Evolutionary conservation across 2,113 vertebrate species (phyloP).

Genomic region (Corythornis vintsioides): DNA sequence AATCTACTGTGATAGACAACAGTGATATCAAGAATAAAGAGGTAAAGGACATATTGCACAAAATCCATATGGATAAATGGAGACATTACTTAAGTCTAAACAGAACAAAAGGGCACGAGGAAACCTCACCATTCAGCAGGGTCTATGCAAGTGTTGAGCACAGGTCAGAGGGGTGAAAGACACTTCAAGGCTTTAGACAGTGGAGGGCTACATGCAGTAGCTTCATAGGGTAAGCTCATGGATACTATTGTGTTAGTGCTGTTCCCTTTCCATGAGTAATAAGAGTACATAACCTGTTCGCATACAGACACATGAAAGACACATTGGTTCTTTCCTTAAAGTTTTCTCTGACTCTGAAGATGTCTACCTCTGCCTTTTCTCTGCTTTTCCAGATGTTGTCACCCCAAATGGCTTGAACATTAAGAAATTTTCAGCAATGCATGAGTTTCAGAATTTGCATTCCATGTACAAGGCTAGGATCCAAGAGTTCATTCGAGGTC

Average conservation of each 20-base stretch:
- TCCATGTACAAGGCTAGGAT: slow-evolving; percentile 90
- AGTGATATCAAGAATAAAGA: background rate
- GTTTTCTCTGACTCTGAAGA: slow-evolving; percentile 39
- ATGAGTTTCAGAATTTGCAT: slow-evolving; percentile 98
- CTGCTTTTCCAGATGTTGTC: slow-evolving; percentile 86
- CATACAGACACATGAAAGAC: background rate
- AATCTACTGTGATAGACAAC: background rate
- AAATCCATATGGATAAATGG: background rate
- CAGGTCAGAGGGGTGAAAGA: background rate
- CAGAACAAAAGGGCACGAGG: background rate
- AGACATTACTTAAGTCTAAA: background rate
- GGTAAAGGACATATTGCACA: background rate
- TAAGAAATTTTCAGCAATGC: slow-evolving; percentile 97
- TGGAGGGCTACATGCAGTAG: background rate
- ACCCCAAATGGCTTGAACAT: slow-evolving; percentile 96
- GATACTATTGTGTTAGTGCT: background rate
- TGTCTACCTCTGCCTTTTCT: slow-evolving; percentile 45
- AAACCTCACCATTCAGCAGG: background rate
- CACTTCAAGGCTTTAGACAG: background rate
- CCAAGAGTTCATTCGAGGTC: slow-evolving; percentile 95
- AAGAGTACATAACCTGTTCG: background rate
- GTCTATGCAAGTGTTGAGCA: background rate
- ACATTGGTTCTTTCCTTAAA: background rate
- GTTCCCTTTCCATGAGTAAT: background rate
- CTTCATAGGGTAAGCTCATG: background rate